Evolutionary conservation across 2,888 invertebrate species (phyloP), one percentile per base, ranked within the genome.

Genomic region (Dorcus hopei): DNA sequence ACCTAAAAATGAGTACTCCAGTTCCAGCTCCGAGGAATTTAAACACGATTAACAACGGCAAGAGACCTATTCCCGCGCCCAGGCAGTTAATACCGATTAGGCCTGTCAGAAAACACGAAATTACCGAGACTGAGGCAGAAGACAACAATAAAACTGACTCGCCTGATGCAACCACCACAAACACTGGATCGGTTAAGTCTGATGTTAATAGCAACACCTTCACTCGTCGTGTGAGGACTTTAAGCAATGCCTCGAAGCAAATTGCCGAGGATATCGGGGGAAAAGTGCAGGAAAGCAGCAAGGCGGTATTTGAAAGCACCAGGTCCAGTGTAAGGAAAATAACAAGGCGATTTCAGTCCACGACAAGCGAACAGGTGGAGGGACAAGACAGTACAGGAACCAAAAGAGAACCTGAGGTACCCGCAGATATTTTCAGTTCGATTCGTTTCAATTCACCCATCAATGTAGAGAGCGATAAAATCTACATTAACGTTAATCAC

Each of bases 381-480:
- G 53, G 19, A 2, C 19, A 60, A 38, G 63, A 63, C 43, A 55
- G 60, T 49, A 52, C 66, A 49, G 59, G 58, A 58, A 61, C 66
- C 49, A 64, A 67, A 40, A 69, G 70, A 49, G 70, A 68, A 49
- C 57, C 61, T 19, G 63, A 61, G 49, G 61, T 65, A 7, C 61
- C 61, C 23, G 66, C 70, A 43, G 72, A 82, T 70, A 77, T 87
- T 9, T 89, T 89, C 79, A 85, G 84, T 67, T 83, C 83, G 47
- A 85, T 87, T 61, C 83, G 83, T 61, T 87, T 87, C 68, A 83
- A 85, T 65, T 87, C 87, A 11, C 87, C 87, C 2, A 74, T 85
- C 51, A 62, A 58, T 51, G 16, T 49, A 7, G 48, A 53, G 26
- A 49, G 41, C 4, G 33, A 64, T 3, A 52, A 50, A 9, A 55